phyloP scores from a whole-genome alignment of 2,888 invertebrate genomes.

The Zelleria hepariella region DNA sequence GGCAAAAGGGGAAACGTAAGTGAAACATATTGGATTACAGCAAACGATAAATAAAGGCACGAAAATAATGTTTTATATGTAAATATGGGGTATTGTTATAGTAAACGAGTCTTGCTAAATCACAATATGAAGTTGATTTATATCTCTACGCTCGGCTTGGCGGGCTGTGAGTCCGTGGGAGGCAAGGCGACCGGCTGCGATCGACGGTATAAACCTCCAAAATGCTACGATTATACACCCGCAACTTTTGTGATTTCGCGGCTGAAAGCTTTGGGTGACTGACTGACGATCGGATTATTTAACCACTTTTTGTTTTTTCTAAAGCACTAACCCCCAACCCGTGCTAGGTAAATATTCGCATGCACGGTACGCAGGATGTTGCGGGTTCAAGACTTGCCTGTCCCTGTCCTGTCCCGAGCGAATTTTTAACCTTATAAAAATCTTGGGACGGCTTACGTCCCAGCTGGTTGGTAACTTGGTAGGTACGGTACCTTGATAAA shows the following conservation, averaged over 20 bases:
- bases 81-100: slow-evolving; percentile 74
- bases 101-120: slow-evolving; percentile 76
- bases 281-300: background rate
- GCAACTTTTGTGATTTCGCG: too few relatives aligned
- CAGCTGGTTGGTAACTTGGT: too few relatives aligned
- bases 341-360: too few relatives aligned
- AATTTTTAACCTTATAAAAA: too few relatives aligned
- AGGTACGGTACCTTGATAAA: too few relatives aligned
- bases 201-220: background rate
- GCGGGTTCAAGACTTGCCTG: too few relatives aligned
- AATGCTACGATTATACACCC: background rate
- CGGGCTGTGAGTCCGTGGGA: slow-evolving; percentile 2
- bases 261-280: too few relatives aligned
- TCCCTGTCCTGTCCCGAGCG: too few relatives aligned
- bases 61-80: slow-evolving; percentile 69
- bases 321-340: too few relatives aligned
- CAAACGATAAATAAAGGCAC: slow-evolving; percentile 50
- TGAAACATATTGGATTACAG: slow-evolving; percentile 32
- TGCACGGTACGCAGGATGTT: too few relatives aligned
- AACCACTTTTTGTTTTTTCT: background rate
- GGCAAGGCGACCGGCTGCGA: background rate
- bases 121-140: slow-evolving; percentile 71
- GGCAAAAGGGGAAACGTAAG: slow-evolving; percentile 24
- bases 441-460: too few relatives aligned
- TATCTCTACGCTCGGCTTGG: slow-evolving; percentile 65